Evolutionary conservation across 2,113 vertebrate species (phyloP).

Genomic region (Alosa alosa): DNA sequence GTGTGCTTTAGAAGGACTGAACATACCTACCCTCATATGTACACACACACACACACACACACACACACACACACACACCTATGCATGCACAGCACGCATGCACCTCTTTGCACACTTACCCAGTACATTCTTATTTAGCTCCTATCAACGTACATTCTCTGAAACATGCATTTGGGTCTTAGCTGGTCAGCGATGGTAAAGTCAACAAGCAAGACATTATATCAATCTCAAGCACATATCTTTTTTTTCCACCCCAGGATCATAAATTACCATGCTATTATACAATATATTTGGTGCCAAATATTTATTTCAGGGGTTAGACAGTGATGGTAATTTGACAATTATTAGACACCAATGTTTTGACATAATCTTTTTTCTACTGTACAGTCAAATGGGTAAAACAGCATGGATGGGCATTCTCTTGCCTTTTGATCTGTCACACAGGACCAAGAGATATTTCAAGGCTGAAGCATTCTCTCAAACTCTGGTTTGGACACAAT

Average conservation of each 20-base stretch:
- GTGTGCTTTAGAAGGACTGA: slow-evolving; percentile 4
- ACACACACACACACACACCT: slow-evolving; percentile 20
- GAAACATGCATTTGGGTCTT: not conserved
- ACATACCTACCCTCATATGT: slow-evolving; percentile 1
- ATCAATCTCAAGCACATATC: not conserved
- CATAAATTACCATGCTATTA: slow-evolving; percentile 17
- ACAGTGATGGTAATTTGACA: slow-evolving; percentile 39
- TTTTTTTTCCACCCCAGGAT: not conserved
- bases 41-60: slow-evolving; percentile 22
- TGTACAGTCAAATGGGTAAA: not conserved
- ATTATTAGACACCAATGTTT: slow-evolving; percentile 1
- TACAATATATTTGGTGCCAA: slow-evolving; percentile 10
- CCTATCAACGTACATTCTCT: slow-evolving; percentile 3
- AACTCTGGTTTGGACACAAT: not conserved
- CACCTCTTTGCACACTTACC: slow-evolving; percentile 6
- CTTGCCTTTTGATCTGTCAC: not conserved
- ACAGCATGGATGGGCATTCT: not conserved
- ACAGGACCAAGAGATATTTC: not conserved
- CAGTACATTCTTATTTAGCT: slow-evolving; percentile 1
- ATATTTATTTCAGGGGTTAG: slow-evolving; percentile 39
- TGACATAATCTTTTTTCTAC: not conserved
- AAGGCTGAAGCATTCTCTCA: not conserved
- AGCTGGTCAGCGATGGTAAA: not conserved
- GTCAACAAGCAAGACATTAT: not conserved
- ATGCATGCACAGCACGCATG: slow-evolving; percentile 30